Evolutionary conservation across 2,113 vertebrate species (phyloP).

Genomic region (Rhinolophus ferrumequinum): DNA sequence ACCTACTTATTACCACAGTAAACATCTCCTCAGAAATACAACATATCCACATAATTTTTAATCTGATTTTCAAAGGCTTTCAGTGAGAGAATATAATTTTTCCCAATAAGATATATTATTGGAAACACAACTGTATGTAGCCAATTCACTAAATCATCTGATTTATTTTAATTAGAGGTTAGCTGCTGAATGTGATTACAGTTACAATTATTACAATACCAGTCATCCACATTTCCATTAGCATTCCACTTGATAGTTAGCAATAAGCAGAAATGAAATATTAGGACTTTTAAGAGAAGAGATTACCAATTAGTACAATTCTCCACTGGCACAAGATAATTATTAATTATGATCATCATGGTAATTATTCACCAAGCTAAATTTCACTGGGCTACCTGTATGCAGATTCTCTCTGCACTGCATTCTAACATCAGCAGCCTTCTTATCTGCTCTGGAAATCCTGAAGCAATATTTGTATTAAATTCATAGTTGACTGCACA

Average conservation of each 20-base stretch:
- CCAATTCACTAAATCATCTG: conserved; percentile 78
- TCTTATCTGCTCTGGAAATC: conserved; percentile 77
- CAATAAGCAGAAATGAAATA: conserved; percentile 87
- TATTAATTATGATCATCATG: conserved; percentile 85
- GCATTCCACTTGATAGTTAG: conserved; percentile 83
- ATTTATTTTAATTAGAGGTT: conserved; percentile 86
- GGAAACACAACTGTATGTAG: conserved; percentile 79
- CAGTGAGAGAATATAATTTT: conserved; percentile 79
- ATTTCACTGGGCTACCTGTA: conserved; percentile 78
- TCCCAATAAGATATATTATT: conserved; percentile 76
- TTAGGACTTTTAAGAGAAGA: conserved; percentile 85
- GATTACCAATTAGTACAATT: conserved; percentile 84
- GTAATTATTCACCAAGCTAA: conserved; percentile 81
- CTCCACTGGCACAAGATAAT: conserved; percentile 84
- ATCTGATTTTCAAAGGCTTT: conserved; percentile 72
- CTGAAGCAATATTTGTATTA: conserved; percentile 76
- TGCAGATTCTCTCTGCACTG: conserved; percentile 69
- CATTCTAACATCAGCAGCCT: conserved; percentile 45
- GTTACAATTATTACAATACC: conserved; percentile 84
- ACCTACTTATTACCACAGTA: conserved; percentile 72
- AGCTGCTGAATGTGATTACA: conserved; percentile 82
- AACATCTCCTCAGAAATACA: conserved; percentile 74
- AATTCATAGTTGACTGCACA: conserved; percentile 61
- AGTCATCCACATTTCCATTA: conserved; percentile 83
- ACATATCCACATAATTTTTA: conserved; percentile 68